phyloP scores from a whole-genome alignment of 2,113 vertebrate genomes.

The Leucopternis melanops region DNA sequence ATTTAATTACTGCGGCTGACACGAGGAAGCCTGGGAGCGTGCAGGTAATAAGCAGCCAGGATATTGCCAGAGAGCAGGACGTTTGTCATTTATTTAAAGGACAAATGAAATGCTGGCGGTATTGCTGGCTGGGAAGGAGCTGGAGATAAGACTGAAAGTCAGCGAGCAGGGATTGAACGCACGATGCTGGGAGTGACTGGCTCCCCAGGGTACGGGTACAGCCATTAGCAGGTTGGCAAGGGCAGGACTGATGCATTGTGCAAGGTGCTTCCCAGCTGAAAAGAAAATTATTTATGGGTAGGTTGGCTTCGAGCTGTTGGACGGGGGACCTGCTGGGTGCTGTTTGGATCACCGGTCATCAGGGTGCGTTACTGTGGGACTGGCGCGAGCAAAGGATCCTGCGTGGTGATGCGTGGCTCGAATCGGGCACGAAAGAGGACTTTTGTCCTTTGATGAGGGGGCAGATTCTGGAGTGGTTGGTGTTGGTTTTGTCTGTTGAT shows the following conservation, averaged over 20 bases:
- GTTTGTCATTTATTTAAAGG: not conserved
- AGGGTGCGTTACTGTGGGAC: not conserved
- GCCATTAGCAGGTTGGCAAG: not conserved
- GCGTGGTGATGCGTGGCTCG: not conserved
- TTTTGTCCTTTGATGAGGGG: not conserved
- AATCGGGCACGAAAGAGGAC: not conserved
- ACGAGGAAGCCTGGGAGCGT: not conserved
- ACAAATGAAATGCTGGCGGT: not conserved
- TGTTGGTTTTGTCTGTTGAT: not conserved
- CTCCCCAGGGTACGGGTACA: not conserved
- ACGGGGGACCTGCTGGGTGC: not conserved
- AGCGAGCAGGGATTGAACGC: rapidly evolving
- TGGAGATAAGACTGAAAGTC: not conserved
- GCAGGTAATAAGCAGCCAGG: slow-evolving; percentile 5
- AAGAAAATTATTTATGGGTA: not conserved
- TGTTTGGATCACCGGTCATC: not conserved
- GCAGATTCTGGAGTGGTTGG: not conserved
- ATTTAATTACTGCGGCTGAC: not conserved
- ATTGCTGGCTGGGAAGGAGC: not conserved
- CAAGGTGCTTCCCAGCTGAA: not conserved
- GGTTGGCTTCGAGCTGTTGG: not conserved
- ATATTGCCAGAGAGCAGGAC: not conserved
- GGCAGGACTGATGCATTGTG: not conserved
- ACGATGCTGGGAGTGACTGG: not conserved
- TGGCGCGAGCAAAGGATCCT: not conserved